These are phyloP conservation scores for Ectemnius cavifrons DNA, from an alignment of 2,888 invertebrate species.

Conservation along the genomic window DNA sequence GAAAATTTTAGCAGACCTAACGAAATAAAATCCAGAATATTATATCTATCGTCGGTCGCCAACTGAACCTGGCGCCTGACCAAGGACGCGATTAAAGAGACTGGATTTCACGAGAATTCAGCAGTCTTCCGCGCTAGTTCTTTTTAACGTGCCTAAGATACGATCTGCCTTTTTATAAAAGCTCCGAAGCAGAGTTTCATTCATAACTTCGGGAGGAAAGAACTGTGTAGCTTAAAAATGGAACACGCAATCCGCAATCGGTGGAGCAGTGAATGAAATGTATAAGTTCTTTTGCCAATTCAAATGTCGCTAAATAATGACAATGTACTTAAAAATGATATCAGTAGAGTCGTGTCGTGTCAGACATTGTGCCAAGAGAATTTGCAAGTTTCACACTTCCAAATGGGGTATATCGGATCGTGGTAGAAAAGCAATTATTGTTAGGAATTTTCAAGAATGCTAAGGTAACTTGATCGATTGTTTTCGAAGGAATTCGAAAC, in stretches of 20 bases:
- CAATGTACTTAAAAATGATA: too few species aligned
- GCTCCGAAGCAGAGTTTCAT: background rate
- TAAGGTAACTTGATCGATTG: too few species aligned
- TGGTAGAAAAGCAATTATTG: too few species aligned
- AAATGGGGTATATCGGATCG: too few species aligned
- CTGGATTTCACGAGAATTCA: slow-evolving; percentile 28
- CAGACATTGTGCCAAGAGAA: too few species aligned
- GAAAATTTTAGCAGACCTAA: background rate
- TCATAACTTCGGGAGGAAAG: slow-evolving; percentile 6
- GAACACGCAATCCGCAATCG: background rate
- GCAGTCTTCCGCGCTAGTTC: slow-evolving; percentile 28
- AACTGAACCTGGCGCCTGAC: slow-evolving; percentile 45
- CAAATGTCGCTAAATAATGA: too few species aligned
- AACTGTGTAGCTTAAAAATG: too few species aligned
- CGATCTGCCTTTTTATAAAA: background rate
- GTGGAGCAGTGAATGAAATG: background rate
- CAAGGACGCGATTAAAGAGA: slow-evolving; percentile 47
- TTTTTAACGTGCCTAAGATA: slow-evolving; percentile 21
- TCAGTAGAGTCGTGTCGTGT: too few species aligned
- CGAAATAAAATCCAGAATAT: slow-evolving; percentile 27
- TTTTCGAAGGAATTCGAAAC: too few species aligned
- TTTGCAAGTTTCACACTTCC: too few species aligned
- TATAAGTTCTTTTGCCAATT: background rate
- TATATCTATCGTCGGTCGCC: slow-evolving; percentile 29
- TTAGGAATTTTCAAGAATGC: too few species aligned